Percentiles rank a stretch among this genome's conserved stretches.
Conservation (phyloP, 2,113 vertebrate genomes). For the Cavia porcellus region DNA sequence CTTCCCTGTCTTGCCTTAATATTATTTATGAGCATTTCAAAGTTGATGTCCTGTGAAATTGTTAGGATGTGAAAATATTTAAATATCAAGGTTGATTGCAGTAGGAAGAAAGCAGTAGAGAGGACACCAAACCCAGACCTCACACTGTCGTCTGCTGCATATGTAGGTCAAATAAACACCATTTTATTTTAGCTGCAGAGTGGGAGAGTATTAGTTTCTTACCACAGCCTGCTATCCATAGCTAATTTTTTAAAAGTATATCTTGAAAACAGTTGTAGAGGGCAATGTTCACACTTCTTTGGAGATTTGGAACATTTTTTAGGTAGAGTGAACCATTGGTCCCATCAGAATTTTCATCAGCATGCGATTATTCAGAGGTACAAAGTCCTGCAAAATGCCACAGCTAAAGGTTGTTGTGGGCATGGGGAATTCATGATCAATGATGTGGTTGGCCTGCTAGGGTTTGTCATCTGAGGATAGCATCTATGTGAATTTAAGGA, state of each 20-base stretch:
- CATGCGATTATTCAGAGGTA: conserved; percentile 84
- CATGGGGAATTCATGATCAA: conserved; percentile 89
- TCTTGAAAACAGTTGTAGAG: conserved; percentile 71
- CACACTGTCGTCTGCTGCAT: conserved; percentile 34
- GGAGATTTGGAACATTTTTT: conserved; percentile 56
- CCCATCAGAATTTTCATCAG: conserved; percentile 78
- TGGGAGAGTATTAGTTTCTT: conserved; percentile 68
- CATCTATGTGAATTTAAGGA: conserved; percentile 88
- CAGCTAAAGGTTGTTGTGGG: conserved; percentile 89
- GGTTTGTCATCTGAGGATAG: conserved; percentile 91
- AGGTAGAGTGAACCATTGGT: neutral
- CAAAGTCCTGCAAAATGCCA: conserved; percentile 89
- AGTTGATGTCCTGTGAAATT: conserved; percentile 59
- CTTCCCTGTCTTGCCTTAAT: conserved; percentile 15
- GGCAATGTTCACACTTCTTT: conserved; percentile 64
- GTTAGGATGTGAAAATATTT: conserved; percentile 31
- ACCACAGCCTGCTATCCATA: conserved; percentile 45
- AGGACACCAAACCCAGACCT: neutral
- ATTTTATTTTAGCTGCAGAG: conserved; percentile 20
- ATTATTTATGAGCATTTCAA: conserved; percentile 27
- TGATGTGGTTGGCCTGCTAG: conserved; percentile 87
- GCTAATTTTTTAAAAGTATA: conserved; percentile 62
- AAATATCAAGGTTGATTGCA: neutral
- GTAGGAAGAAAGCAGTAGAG: neutral
- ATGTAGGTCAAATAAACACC: conserved; percentile 66